Conservation (phyloP, 2,113 vertebrate genomes). For the Notiomystis cincta region DNA sequence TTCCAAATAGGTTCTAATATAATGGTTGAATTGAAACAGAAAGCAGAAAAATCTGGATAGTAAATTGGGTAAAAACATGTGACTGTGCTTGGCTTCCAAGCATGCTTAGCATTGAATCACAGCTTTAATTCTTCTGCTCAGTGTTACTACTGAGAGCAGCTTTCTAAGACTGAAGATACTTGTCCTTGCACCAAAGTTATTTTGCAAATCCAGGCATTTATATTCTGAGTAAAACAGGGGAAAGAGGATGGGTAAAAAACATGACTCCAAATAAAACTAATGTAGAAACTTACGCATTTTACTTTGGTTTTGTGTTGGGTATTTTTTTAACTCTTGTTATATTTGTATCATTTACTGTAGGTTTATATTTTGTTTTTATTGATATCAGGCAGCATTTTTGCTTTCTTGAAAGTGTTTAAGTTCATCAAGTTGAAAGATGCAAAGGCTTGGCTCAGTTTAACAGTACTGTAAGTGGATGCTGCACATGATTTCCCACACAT, state of each 20-base stretch:
- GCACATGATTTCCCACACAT: neutral
- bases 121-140: neutral
- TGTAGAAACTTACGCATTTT: neutral
- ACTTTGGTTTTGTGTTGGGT: neutral
- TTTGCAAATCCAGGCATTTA: neutral
- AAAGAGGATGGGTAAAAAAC: neutral
- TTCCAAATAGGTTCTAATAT: neutral
- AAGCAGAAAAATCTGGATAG: neutral
- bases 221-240: neutral
- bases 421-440: neutral
- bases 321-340: neutral
- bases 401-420: neutral
- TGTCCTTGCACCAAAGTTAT: neutral
- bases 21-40: conserved; percentile 1
- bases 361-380: neutral
- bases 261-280: neutral
- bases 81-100: neutral
- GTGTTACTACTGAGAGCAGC: neutral
- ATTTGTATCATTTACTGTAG: neutral
- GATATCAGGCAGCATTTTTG: neutral
- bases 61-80: neutral
- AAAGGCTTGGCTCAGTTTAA: neutral
- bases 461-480: neutral
- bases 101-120: neutral
- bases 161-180: neutral